Conservation (phyloP, 1,140 invertebrate genomes). For the Anthonomus grandis region DNA sequence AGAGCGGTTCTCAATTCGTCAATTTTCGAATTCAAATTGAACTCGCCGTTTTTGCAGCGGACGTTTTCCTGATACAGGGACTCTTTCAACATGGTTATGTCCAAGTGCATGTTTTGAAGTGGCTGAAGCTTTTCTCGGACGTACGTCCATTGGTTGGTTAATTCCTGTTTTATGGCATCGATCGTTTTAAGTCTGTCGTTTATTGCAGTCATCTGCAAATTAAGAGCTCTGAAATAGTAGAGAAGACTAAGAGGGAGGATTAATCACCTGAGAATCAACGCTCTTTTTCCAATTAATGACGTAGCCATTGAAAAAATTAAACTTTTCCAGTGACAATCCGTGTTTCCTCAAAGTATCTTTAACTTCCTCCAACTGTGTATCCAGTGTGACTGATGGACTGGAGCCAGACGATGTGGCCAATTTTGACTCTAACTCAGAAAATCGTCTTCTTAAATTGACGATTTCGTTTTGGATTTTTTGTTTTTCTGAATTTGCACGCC, state of each 20-base stretch:
- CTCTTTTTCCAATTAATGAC: slow-evolving; percentile 20
- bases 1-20: slow-evolving; percentile 59
- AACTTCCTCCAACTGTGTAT: slow-evolving; percentile 6
- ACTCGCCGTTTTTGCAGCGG: slow-evolving; percentile 53
- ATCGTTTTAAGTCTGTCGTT: background rate
- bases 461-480: background rate
- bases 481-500: too few relatives aligned
- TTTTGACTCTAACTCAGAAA: background rate
- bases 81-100: slow-evolving; percentile 54
- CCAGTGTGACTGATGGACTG: too few relatives aligned
- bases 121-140: slow-evolving; percentile 17
- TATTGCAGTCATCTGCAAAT: slow-evolving; percentile 6
- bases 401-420: background rate
- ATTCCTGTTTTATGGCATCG: slow-evolving; percentile 3
- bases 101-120: slow-evolving; percentile 52
- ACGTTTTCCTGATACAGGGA: slow-evolving; percentile 58
- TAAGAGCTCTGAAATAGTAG: background rate
- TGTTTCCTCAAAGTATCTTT: slow-evolving; percentile 11
- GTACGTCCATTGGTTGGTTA: background rate
- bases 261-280: slow-evolving; percentile 9
- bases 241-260: background rate
- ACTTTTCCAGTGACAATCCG: slow-evolving; percentile 7
- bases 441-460: background rate
- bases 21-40: slow-evolving; percentile 59
- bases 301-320: slow-evolving; percentile 5